Evolutionary conservation across 2,113 vertebrate genomes (phyloP).

Genomic region (Pogona vitticeps): DNA sequence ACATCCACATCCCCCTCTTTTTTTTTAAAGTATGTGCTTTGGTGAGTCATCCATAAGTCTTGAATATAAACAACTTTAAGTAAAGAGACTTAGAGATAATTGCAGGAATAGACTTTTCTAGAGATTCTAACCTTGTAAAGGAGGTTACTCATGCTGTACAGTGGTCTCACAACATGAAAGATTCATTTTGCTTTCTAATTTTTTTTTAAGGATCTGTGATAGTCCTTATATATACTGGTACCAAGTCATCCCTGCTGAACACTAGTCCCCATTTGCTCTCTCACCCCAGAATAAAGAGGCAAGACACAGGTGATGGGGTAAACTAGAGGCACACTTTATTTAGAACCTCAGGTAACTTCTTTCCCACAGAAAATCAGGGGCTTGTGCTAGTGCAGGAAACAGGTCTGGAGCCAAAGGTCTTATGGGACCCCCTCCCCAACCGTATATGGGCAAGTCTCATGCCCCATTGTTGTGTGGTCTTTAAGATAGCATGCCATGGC

Average conservation of each 20-base stretch:
- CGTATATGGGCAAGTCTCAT: too few species aligned
- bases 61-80: background rate
- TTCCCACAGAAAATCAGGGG: too few species aligned
- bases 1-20: conserved; percentile 2
- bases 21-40: background rate
- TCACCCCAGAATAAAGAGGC: too few species aligned
- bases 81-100: background rate
- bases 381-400: too few species aligned
- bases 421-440: too few species aligned
- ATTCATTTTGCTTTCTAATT: background rate
- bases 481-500: too few species aligned
- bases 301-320: too few species aligned
- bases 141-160: background rate
- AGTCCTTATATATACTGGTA: background rate
- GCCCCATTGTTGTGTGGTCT: too few species aligned
- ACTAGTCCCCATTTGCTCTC: background rate
- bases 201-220: background rate
- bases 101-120: background rate
- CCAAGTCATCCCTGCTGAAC: background rate
- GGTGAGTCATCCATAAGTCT: background rate
- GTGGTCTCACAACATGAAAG: background rate
- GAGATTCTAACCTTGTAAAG: background rate
- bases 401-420: too few species aligned
- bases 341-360: too few species aligned
- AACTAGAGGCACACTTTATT: too few species aligned